Percentiles rank a stretch among this genome's conserved stretches.
Conservation (phyloP, 2,797 vertebrate genomes). For the Sparidentex hasta region DNA sequence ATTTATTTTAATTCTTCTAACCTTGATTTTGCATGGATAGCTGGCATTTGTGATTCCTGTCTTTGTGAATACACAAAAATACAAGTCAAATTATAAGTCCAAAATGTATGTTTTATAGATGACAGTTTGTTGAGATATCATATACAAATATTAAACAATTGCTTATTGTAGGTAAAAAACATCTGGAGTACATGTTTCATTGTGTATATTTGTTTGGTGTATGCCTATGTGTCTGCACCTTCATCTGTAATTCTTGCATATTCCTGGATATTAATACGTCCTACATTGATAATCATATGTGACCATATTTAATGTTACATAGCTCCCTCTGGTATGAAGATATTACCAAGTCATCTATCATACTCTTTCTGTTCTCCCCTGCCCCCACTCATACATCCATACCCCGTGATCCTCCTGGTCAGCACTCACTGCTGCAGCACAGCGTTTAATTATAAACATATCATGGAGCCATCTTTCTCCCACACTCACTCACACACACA, state of each 20-base stretch:
- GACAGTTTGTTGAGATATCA: not conserved
- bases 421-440: conserved; percentile 45
- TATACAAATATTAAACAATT: not conserved
- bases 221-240: conserved; percentile 17
- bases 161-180: not conserved
- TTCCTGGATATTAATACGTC: conserved; percentile 89
- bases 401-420: conserved; percentile 46
- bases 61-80: not conserved
- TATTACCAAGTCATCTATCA: conserved; percentile 95
- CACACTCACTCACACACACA: not conserved
- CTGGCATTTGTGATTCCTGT: not conserved
- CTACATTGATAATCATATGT: conserved; percentile 94
- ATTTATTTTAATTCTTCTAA: not conserved
- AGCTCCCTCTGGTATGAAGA: conserved; percentile 91
- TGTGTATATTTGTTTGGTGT: conserved; percentile 25
- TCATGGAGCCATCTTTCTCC: conserved; percentile 45
- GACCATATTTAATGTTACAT: conserved; percentile 92
- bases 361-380: conserved; percentile 77
- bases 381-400: conserved; percentile 29
- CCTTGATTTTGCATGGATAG: not conserved
- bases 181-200: not conserved
- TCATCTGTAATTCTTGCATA: conserved; percentile 68
- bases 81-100: not conserved
- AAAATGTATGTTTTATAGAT: not conserved
- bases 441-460: conserved; percentile 61